Evolutionary conservation across 2,888 invertebrate species (phyloP).

Genomic region (Luperina nickerlii): DNA sequence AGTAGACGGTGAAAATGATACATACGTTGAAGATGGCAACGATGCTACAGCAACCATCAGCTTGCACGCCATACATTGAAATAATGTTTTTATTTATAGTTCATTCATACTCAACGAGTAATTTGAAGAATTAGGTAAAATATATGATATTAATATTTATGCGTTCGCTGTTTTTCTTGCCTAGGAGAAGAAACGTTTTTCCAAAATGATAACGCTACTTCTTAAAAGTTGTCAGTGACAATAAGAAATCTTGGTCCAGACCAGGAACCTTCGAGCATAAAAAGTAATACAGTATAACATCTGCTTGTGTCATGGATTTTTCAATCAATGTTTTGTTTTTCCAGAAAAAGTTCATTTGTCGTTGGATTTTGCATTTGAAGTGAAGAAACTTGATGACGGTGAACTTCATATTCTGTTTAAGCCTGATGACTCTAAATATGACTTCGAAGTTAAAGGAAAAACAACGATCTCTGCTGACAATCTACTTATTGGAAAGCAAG

Average conservation of each 20-base stretch:
- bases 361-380: constrained; percentile 27
- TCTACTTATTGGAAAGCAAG: constrained; percentile 50
- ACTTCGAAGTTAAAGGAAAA: constrained; percentile 40
- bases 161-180: not conserved
- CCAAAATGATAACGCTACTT: not conserved
- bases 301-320: not conserved
- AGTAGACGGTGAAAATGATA: not conserved
- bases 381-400: constrained; percentile 50
- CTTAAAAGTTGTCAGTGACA: not conserved
- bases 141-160: not conserved
- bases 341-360: constrained; percentile 42
- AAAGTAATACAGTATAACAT: not conserved
- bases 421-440: constrained; percentile 17
- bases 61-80: not conserved
- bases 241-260: not conserved
- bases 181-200: not conserved
- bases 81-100: not conserved
- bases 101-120: not conserved
- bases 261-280: not conserved
- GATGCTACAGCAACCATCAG: no score
- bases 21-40: not conserved
- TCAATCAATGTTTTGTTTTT: not conserved
- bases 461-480: constrained; percentile 18
- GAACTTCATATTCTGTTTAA: constrained; percentile 30
- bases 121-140: not conserved